Base-by-base conservation (phyloP, 2,113 vertebrate species). In the Hippocampus mohnikei region DNA sequence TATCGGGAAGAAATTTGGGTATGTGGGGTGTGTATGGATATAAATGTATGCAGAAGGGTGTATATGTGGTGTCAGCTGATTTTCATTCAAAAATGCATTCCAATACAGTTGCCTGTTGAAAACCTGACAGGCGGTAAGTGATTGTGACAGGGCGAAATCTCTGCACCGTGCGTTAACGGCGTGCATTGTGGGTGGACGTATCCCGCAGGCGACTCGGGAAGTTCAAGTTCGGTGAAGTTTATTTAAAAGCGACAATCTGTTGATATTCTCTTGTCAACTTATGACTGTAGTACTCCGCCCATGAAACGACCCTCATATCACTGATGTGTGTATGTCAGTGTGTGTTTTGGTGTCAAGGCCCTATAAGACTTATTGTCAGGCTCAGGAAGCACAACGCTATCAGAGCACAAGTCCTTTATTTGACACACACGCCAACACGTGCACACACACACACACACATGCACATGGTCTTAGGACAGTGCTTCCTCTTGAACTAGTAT, bases 351-450 rank as follows among this genome's bases (percentile, higher is more conserved):
- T 59, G 70, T 60, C 16, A 37, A 41, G 40, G 37, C 18, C 59
- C 27, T 33, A 13, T 73, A 59, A 48, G 41, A 25, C 13, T 27
- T 0, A n/a, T 56, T 65, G 60, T 15, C 25, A 27, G 60, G 66
- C 66, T 80, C 74, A 81, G 74, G 77, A 86, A 75, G 71, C 21
- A 9, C 46, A n/a, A 59, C 0, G 44, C 52, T n/a, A 18, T 9
- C 8, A 79, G 16, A 69, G 63, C 84, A 68, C 69, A 33, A 72
- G 72, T 63, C 23, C 4, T 44, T 52, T 65, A 60, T 84, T 86
- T 44, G 42, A 44, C 42, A 44, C 42, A 44, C 42, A 44, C 6
- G 29, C 29, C 29, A 29, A 42, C 42, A 44, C 12, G 11, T 11
- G 1, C 11, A 44, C 42, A 44, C 42, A 44, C 42, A 42, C 5